Base-by-base conservation (phyloP, 2,113 vertebrate species). In the Alligator mississippiensis region DNA sequence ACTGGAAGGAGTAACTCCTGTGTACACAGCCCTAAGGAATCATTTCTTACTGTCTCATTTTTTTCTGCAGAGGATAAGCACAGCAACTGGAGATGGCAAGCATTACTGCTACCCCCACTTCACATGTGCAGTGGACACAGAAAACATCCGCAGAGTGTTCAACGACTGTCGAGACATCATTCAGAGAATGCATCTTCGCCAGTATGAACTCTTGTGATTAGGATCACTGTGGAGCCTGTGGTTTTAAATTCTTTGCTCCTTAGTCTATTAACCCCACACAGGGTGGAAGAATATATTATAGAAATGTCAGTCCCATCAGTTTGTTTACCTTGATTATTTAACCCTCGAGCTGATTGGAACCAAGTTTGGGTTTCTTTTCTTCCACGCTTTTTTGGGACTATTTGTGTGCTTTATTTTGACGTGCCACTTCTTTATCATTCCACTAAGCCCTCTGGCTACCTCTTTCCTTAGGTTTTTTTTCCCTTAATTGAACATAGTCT, bases 21-120 rank as follows among this genome's bases (percentile, higher is more conserved):
- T 70, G 10, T 11, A 59, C 9, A 2, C 17, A 3, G 27, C 21
- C 72, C 64, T 6, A 1, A 0, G 4, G 24, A 19, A 1, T 1
- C 0, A 68, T 5, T 0, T 60, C 84, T 96, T 82, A 95, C 10
- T n/a, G 8, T 24, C 4, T 0, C 21, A 30, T 18, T 93, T 2
- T 2, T 93, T 87, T 61, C 64, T 84, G 6, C 98, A 99, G 99
- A 98, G 99, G 98, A 99, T 99, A 99, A 99, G 99, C 87, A 99
- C 99, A 0, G 99, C 99, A 3, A 99, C 99, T 0, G 99, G 99
- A 1, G 99, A 99, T 1, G 99, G 99, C 94, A 98, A 99, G 90
- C 99, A 99, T 93, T 99, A 99, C 97, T 99, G 99, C 98, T 99
- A 99, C 97, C 99, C 99, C 1, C 99, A 99, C 97, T 99, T 99